Evolutionary conservation across 2,113 vertebrate species (phyloP).

Genomic region (Donacobius atricapilla): DNA sequence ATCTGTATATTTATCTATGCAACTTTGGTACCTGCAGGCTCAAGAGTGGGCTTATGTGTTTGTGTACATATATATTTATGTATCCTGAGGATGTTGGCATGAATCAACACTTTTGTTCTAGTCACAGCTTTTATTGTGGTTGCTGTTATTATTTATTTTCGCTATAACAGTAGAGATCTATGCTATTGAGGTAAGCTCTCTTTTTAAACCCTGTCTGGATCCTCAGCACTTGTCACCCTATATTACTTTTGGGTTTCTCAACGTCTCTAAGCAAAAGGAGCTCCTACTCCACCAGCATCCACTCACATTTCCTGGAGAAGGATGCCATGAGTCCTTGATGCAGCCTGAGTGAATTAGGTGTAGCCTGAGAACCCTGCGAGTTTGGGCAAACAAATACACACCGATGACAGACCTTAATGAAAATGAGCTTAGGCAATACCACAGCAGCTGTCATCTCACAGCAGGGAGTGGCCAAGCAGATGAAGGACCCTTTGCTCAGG

Average conservation of each 20-base stretch:
- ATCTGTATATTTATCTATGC: neutral
- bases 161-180: neutral
- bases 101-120: neutral
- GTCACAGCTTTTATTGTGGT: neutral
- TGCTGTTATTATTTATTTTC: neutral
- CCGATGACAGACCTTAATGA: neutral
- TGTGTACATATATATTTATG: neutral
- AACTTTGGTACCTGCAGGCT: neutral
- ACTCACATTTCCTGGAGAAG: neutral
- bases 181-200: neutral
- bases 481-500: neutral
- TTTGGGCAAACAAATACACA: neutral
- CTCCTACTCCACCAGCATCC: neutral
- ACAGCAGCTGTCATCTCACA: neutral
- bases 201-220: neutral
- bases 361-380: neutral
- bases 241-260: neutral
- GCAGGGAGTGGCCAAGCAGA: neutral
- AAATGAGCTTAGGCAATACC: neutral
- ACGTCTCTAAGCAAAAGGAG: neutral
- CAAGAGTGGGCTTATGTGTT: neutral
- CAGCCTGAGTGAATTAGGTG: neutral
- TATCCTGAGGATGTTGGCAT: neutral
- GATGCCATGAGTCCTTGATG: neutral
- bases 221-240: neutral